Conservation (phyloP, 2,113 vertebrate genomes). For the Phalacrocorax brasilianus region DNA sequence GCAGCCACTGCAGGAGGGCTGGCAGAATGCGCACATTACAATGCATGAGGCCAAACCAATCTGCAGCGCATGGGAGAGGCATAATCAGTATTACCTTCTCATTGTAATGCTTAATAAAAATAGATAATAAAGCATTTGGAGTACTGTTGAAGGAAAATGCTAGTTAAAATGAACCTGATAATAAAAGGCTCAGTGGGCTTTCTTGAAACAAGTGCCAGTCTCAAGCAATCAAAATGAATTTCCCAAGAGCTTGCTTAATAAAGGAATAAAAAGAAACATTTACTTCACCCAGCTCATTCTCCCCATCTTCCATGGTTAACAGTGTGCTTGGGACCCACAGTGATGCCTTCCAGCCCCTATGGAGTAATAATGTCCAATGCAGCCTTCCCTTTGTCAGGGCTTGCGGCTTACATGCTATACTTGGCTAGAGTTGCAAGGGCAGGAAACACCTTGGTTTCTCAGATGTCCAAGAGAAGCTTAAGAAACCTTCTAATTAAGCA, state of each 20-base stretch:
- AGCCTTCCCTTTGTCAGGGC: not conserved
- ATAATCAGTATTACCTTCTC: not conserved
- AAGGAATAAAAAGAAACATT: constrained; percentile 8
- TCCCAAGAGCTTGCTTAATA: constrained; percentile 34
- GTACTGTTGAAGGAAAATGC: not conserved
- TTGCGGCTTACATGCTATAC: not conserved
- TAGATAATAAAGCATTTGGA: constrained; percentile 20
- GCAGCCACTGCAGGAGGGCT: accelerated
- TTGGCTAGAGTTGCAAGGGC: not conserved
- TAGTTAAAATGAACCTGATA: constrained; percentile 21
- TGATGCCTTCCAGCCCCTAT: not conserved
- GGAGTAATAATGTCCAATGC: not conserved
- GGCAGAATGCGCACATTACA: not conserved
- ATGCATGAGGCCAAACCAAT: not conserved
- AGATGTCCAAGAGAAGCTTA: not conserved
- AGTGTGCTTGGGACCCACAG: not conserved
- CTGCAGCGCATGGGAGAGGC: not conserved
- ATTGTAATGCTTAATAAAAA: constrained; percentile 25
- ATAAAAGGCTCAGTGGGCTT: constrained; percentile 7
- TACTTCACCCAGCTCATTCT: not conserved
- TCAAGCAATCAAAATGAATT: constrained; percentile 32
- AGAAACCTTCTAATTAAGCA: not conserved
- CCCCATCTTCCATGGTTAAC: not conserved
- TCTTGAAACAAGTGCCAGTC: not conserved
- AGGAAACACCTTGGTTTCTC: not conserved